Evolutionary conservation across 2,797 vertebrate genomes (phyloP).

Genomic region (Steatocranus sp.): DNA sequence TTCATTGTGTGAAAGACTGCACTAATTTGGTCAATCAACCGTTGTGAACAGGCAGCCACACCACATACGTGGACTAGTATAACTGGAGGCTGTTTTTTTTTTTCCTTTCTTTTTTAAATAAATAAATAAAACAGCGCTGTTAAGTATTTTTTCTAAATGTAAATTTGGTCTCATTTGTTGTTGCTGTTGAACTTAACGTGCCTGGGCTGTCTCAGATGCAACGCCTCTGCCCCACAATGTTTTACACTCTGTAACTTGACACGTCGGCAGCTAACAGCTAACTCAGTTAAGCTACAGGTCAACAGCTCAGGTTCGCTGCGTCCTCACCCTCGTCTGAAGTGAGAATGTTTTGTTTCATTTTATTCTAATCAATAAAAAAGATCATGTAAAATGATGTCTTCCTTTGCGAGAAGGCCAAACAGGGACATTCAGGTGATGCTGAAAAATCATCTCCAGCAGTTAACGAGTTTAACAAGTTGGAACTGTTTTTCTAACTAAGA

Average conservation of each 20-base stretch:
- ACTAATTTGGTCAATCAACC: neutral
- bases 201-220: neutral
- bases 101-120: rapidly evolving
- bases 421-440: neutral
- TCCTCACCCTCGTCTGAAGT: neutral
- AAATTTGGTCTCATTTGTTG: neutral
- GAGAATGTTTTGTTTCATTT: neutral
- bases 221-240: neutral
- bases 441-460: neutral
- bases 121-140: neutral
- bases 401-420: rapidly evolving
- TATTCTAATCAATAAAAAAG: neutral
- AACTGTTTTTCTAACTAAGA: neutral
- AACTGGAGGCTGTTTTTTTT: neutral
- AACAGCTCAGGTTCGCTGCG: neutral
- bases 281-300: neutral
- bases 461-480: neutral
- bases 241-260: neutral
- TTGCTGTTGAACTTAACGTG: neutral
- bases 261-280: neutral
- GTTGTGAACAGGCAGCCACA: neutral
- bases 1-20: neutral
- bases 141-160: neutral
- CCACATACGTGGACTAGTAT: neutral
- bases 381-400: neutral